Percentiles rank a stretch among this genome's conserved stretches.
phyloP scores from a whole-genome alignment of 2,888 invertebrate species.

The Hydrotaea diabolus region DNA sequence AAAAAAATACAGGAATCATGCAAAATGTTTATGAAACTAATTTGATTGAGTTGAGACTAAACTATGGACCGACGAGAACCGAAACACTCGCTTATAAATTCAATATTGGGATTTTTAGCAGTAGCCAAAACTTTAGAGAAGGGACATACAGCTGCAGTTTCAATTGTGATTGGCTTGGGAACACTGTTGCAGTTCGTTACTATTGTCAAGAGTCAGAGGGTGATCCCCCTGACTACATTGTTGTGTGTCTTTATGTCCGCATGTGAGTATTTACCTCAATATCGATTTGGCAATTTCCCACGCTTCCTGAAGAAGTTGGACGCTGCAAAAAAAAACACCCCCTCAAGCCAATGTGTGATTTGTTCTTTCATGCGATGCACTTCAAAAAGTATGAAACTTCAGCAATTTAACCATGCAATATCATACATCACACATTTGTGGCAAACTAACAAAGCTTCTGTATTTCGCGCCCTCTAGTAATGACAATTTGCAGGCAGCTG shows the following conservation, averaged over 20 bases:
- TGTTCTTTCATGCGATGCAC: background rate
- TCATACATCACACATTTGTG: slow-evolving; percentile 62
- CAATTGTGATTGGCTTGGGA: background rate
- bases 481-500: slow-evolving; percentile 34
- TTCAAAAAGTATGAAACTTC: slow-evolving; percentile 38
- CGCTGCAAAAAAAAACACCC: slow-evolving; percentile 43
- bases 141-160: background rate
- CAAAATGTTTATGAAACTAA: slow-evolving; percentile 20
- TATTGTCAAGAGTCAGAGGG: background rate
- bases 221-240: background rate
- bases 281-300: slow-evolving; percentile 62
- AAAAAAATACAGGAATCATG: slow-evolving; percentile 5
- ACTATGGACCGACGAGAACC: background rate
- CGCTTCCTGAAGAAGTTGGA: slow-evolving; percentile 60
- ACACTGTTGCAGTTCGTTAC: background rate
- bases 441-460: slow-evolving; percentile 57
- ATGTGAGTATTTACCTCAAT: too few species aligned
- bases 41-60: slow-evolving; percentile 30
- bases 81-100: background rate
- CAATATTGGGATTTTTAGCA: background rate
- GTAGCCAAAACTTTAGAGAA: background rate
- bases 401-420: slow-evolving; percentile 59
- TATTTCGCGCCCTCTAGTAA: slow-evolving; percentile 68
- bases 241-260: background rate
- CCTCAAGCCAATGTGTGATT: slow-evolving; percentile 58